phyloP scores from a whole-genome alignment of 2,113 vertebrate genomes.

The Melanerpes formicivorus region DNA sequence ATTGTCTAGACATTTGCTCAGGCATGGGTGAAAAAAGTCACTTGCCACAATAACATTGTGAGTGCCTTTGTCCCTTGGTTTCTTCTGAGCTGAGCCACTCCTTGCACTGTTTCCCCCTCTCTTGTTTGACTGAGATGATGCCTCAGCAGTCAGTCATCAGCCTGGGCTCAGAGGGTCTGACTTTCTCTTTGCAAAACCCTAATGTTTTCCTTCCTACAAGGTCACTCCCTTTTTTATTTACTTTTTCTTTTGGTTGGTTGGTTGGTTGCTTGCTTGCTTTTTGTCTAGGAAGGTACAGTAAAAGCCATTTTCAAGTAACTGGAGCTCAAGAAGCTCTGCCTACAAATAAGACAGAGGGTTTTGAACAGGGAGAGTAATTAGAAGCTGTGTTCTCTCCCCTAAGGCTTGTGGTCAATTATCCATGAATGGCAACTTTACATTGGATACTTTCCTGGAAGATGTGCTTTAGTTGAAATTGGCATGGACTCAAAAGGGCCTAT shows the following conservation, averaged over 20 bases:
- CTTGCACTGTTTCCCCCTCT: neutral
- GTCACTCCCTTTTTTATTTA: neutral
- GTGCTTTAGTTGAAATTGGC: neutral
- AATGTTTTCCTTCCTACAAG: neutral
- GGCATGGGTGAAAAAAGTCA: neutral
- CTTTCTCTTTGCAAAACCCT: neutral
- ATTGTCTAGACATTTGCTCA: neutral
- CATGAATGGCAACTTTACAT: neutral
- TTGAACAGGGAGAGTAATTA: conserved; percentile 42
- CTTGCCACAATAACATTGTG: neutral
- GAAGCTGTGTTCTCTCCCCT: neutral
- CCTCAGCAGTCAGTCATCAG: conserved; percentile 30
- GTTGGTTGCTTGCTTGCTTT: neutral
- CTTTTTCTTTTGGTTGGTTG: neutral
- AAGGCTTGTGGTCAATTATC: conserved; percentile 37
- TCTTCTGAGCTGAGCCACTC: neutral
- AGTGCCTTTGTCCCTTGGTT: neutral
- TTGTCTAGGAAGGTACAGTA: neutral
- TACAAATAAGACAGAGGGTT: neutral
- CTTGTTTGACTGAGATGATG: neutral
- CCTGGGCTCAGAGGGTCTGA: neutral
- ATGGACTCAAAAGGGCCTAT: neutral
- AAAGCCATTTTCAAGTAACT: neutral
- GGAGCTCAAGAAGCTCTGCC: neutral
- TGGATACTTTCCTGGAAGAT: neutral